Base-by-base conservation (phyloP, 1,140 invertebrate genomes). In the Trichogramma pretiosum region DNA sequence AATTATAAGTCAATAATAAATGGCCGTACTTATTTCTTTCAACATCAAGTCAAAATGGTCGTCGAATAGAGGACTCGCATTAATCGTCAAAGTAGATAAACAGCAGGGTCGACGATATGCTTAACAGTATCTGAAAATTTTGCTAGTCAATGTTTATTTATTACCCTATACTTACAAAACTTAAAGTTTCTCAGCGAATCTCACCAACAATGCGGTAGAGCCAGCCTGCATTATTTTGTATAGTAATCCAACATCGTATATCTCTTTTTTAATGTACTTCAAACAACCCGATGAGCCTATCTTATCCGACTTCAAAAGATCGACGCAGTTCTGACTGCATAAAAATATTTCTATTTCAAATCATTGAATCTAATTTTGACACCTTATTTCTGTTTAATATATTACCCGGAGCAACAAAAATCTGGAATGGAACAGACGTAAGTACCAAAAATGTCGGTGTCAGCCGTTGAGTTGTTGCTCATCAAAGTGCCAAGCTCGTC, bases 1-100 rank as follows among this genome's bases (percentile, higher is more conserved):
- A 65, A 70, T 64, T 62, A 65, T 57, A 59, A 63, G 58, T 54
- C 59, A 62, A 21, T 52, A 33, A 36, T 39, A 47, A 18, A 2
- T 18, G 22, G 11, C 24, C 11, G 14, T 23, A 21, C 38, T 46
- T 17, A 36, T 41, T 14, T 21, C 24, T 28, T 28, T 28, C 24
- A 11, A 7, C 11, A 28, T 5, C 11, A 28, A 28, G 5, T 28
- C 11, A 28, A 28, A 28, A 28, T 28, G 24, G 5, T 28, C 24
- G 24, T 3, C 28, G 4, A 9, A 17, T 21, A 19, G 26, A 19
- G 5, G 22, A 3, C 19, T 5, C 16, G 8, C 18, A 9, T 41
- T 23, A 48, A 13, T 11, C 42, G 35, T 11, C 18, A 23, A 43
- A 37, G 13, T 30, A 32, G 5, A 14, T 23, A 23, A 49, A 22